Conservation (phyloP, 2,113 vertebrate species). For the Lophius piscatorius region DNA sequence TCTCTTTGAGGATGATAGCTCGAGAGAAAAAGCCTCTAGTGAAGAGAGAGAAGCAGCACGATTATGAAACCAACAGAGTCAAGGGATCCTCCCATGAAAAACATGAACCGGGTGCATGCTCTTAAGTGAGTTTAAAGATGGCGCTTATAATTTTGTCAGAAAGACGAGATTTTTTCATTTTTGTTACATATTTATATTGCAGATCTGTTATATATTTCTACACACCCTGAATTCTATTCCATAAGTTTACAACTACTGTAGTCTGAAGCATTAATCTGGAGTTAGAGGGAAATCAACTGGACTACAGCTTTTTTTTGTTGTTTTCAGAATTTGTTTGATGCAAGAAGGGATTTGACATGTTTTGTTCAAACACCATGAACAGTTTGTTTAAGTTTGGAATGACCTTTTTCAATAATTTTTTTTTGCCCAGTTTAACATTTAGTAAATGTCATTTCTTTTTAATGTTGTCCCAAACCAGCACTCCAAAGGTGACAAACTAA, state of each 20-base stretch:
- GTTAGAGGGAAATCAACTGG: constrained; percentile 58
- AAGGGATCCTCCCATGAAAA: constrained; percentile 95
- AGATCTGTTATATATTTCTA: constrained; percentile 38
- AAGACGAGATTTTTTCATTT: constrained; percentile 33
- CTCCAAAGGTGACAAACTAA: constrained; percentile 42
- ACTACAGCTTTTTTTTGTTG: constrained; percentile 35
- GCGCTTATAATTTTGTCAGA: constrained; percentile 48
- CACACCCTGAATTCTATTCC: constrained; percentile 50
- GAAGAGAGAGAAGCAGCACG: constrained; percentile 97
- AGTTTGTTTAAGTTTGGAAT: background rate
- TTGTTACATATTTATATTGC: constrained; percentile 41
- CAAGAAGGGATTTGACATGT: constrained; percentile 26
- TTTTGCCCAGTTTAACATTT: constrained; percentile 5
- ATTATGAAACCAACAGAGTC: constrained; percentile 91
- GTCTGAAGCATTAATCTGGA: constrained; percentile 32
- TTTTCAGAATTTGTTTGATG: background rate
- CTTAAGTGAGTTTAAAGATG: constrained; percentile 98
- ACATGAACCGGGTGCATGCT: constrained; percentile 93
- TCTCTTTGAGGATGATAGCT: constrained; percentile 99
- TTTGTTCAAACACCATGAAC: constrained; percentile 33
- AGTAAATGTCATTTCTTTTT: constrained; percentile 4
- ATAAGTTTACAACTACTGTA: constrained; percentile 35
- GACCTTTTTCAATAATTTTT: constrained; percentile 23
- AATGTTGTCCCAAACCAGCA: constrained; percentile 19
- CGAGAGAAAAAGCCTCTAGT: constrained; percentile 98